Evolutionary conservation across 2,113 vertebrate species (phyloP).

Genomic region (Chionodraco myersi): DNA sequence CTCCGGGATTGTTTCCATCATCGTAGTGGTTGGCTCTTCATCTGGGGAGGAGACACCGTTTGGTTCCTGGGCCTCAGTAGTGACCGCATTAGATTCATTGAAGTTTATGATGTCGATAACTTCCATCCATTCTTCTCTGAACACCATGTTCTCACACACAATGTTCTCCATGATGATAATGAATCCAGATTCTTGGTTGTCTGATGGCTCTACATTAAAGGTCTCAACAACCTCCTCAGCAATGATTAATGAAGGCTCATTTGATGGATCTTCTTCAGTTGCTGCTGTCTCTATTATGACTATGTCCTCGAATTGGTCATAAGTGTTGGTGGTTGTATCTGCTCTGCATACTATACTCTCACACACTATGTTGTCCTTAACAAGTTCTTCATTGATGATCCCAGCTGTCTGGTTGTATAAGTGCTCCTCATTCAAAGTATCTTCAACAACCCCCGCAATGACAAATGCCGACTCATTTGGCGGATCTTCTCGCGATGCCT

Average conservation of each 20-base stretch:
- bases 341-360: conserved; percentile 4
- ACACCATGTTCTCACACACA: background rate
- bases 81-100: background rate
- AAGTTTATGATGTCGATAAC: background rate
- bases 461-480: background rate
- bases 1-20: conserved; percentile 33
- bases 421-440: background rate
- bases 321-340: background rate
- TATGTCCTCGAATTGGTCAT: background rate
- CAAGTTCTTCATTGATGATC: background rate
- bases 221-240: conserved; percentile 18
- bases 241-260: background rate
- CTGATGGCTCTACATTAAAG: background rate
- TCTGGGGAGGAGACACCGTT: conserved; percentile 6
- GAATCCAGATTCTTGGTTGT: conserved; percentile 1
- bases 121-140: conserved; percentile 21
- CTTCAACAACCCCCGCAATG: conserved; percentile 20
- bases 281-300: background rate
- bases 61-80: background rate
- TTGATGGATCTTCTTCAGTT: background rate
- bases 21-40: background rate
- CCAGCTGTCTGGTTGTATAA: background rate
- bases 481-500: background rate
- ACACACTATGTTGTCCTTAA: background rate
- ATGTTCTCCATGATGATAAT: background rate